phyloP scores from a whole-genome alignment of 2,888 invertebrate genomes.

The Brachypalpus laphriformis region DNA sequence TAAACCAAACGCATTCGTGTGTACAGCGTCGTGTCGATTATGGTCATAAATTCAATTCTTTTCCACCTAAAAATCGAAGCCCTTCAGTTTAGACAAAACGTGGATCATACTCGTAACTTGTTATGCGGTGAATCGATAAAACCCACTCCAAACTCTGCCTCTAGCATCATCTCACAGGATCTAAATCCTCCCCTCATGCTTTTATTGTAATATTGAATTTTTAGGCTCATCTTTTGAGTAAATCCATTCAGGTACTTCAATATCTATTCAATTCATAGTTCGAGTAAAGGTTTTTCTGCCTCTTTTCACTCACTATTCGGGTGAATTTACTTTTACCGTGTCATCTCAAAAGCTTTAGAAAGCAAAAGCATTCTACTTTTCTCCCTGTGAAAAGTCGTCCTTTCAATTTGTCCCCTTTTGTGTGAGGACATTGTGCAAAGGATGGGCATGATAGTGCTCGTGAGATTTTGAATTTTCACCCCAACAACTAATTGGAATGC shows the following conservation, averaged over 20 bases:
- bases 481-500: constrained; percentile 22
- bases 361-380: too few species aligned
- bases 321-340: background rate
- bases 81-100: too few species aligned
- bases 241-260: background rate
- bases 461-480: background rate
- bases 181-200: too few species aligned
- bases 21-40: too few species aligned
- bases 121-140: background rate
- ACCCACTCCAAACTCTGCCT: too few species aligned
- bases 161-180: too few species aligned
- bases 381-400: too few species aligned
- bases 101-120: background rate
- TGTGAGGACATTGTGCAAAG: background rate
- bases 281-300: too few species aligned
- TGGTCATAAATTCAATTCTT: background rate
- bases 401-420: background rate
- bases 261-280: background rate
- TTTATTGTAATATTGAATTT: background rate
- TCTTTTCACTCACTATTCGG: background rate
- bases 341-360: constrained; percentile 1
- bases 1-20: background rate
- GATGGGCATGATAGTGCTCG: constrained; percentile 1
- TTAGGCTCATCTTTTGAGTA: background rate
- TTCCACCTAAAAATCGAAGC: background rate